Evolutionary conservation across 2,888 invertebrate genomes (phyloP).

Genomic region (Philhelius pedissequus): DNA sequence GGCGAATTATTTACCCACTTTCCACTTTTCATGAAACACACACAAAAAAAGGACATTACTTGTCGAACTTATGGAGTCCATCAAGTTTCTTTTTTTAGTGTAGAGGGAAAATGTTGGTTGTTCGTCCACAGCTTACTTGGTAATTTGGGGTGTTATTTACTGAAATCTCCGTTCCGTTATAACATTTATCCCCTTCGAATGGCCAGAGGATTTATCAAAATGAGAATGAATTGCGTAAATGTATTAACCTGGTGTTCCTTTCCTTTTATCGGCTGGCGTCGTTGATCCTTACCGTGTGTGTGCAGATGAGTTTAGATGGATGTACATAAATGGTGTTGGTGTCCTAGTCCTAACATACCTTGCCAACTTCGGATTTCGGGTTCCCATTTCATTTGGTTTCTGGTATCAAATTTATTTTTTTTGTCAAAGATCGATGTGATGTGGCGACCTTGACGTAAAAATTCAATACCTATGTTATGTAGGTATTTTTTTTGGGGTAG

Average conservation of each 20-base stretch:
- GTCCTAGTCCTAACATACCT: neutral
- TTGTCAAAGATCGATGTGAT: neutral
- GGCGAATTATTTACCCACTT: constrained; percentile 13
- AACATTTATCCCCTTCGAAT: constrained; percentile 30
- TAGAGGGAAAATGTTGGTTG: neutral
- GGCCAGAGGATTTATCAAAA: constrained; percentile 48
- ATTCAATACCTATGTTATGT: constrained; percentile 3
- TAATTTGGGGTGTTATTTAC: constrained; percentile 17
- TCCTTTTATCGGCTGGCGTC: neutral
- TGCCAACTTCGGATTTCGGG: constrained; percentile 8
- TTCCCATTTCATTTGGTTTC: neutral
- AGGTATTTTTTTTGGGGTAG: neutral
- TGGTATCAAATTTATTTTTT: neutral
- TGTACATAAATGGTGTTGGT: constrained; percentile 16
- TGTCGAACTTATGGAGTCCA: constrained; percentile 37
- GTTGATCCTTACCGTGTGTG: constrained; percentile 1
- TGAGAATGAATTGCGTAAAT: constrained; percentile 62
- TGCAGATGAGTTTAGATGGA: constrained; percentile 29
- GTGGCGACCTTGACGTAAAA: constrained; percentile 11
- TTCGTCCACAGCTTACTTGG: constrained; percentile 5
- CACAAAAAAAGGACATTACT: constrained; percentile 26
- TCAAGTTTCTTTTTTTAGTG: neutral
- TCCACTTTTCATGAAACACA: constrained; percentile 19
- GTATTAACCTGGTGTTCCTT: constrained; percentile 10
- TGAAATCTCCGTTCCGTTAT: constrained; percentile 9